A percentile compares a stretch with the other conserved stretches of the same genome.
Conservation (phyloP, 2,888 invertebrate genomes). For the Cryptophagus acutangulus region DNA sequence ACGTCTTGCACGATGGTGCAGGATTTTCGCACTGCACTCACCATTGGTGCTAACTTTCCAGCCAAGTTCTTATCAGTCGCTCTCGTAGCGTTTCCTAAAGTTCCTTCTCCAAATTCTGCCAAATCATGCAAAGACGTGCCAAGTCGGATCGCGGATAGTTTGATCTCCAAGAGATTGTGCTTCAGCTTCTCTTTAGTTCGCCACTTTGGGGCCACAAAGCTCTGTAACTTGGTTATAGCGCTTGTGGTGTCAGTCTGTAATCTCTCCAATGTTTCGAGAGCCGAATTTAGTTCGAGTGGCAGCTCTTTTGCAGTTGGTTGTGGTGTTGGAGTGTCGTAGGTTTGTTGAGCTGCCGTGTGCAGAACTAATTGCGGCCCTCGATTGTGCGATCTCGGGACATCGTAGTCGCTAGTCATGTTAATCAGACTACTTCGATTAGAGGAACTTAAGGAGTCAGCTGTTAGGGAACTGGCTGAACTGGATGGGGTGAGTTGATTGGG, state of each 20-base stretch:
- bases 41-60: slow-evolving; percentile 71
- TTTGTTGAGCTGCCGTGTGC: slow-evolving; percentile 39
- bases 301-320: slow-evolving; percentile 57
- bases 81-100: slow-evolving; percentile 78
- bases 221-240: slow-evolving; percentile 71
- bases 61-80: slow-evolving; percentile 70
- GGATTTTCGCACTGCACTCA: slow-evolving; percentile 74
- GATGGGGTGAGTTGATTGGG: slow-evolving; percentile 60
- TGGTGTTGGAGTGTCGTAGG: slow-evolving; percentile 59
- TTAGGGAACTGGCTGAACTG: slow-evolving; percentile 62
- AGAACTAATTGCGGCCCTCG: slow-evolving; percentile 38
- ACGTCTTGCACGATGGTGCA: slow-evolving; percentile 76
- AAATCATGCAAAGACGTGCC: slow-evolving; percentile 80
- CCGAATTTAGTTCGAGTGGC: slow-evolving; percentile 69
- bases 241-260: slow-evolving; percentile 76
- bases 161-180: slow-evolving; percentile 74
- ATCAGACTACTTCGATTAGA: slow-evolving; percentile 49
- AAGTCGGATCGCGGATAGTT: slow-evolving; percentile 71
- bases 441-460: slow-evolving; percentile 57
- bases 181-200: slow-evolving; percentile 74
- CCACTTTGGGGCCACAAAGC: slow-evolving; percentile 79
- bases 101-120: slow-evolving; percentile 83
- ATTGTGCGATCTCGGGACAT: slow-evolving; percentile 57
- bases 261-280: slow-evolving; percentile 69
- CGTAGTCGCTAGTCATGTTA: slow-evolving; percentile 66